Conservation (phyloP, 2,113 vertebrate species). For the Climacteris rufus region DNA sequence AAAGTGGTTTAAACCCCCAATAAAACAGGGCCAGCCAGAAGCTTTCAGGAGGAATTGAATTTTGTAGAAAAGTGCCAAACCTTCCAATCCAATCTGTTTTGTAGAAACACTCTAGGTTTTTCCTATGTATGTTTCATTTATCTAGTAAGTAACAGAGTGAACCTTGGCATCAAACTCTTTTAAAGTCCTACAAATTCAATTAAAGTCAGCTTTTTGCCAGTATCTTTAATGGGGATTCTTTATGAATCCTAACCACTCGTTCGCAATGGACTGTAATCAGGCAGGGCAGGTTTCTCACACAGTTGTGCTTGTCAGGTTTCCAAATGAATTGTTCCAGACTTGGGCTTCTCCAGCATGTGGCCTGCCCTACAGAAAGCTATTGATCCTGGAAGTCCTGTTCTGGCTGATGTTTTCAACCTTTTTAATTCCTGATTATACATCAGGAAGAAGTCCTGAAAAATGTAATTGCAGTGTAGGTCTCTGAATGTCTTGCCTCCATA, state of each 20-base stretch:
- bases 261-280: rapidly evolving
- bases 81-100: background rate
- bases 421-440: background rate
- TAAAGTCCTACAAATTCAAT: background rate
- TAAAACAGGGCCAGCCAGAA: background rate
- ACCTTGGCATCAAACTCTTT: background rate
- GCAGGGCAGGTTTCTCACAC: background rate
- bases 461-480: background rate
- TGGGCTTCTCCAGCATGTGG: background rate
- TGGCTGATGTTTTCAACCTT: background rate
- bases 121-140: background rate
- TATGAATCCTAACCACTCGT: background rate
- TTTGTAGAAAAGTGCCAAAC: background rate
- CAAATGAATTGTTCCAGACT: background rate
- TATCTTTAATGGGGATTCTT: background rate
- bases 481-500: background rate
- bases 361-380: background rate
- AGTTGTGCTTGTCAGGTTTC: background rate
- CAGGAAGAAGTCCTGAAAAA: background rate
- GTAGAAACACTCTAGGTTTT: background rate
- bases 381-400: background rate
- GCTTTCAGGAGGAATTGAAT: background rate
- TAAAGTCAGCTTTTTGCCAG: background rate
- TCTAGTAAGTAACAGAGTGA: background rate
- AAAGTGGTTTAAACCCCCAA: background rate